Evolutionary conservation across 2,113 vertebrate species (phyloP), one percentile per base, ranked within the genome.

Genomic region (Hypomesus transpacificus): DNA sequence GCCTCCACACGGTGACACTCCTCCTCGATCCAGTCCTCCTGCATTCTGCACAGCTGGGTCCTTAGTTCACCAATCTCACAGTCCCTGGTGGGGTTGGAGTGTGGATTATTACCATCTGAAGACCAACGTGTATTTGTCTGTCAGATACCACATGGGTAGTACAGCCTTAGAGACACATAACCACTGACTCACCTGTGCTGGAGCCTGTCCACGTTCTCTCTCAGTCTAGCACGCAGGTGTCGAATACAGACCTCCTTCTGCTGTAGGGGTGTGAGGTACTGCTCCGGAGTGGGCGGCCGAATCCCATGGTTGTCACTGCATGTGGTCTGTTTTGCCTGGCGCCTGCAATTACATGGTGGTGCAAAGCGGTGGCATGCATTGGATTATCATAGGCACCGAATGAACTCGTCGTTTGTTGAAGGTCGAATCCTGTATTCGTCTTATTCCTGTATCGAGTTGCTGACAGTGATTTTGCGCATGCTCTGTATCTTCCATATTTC

Each of bases 191-290:
- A 97, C 97, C 96, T 94, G 91, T 98, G 94, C 75, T 98, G 96
- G 26, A 98, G 92, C 72, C 93, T 86, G 66, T 98, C 96, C 77
- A 98, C 94, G 0, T 96, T 96, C 78, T 99, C 97, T 86, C 94
- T 95, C 77, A 99, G 93, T 66, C 94, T 89, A 66, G 95, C 92
- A 46, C 91, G 92, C 79, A 99, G 93, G 80, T 99, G 97, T 53
- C 97, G 90, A 83, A 99, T 99, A 81, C 94, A 97, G 75, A 99
- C 96, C 87, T 99, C 97, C 88, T 99, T 99, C 92, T 99, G 97
- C 83, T 99, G 97, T 85, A 99, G 92, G 0, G 97, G 97, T 0
- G 97, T 99, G 73, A 99, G 93, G 90, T 99, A 99, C 91, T 99
- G 97, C 77, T 99, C 97, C 0, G 97, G 97, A 0, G 95, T 91